Conservation (phyloP, 1,140 invertebrate genomes). For the Sarcophaga bullata region DNA sequence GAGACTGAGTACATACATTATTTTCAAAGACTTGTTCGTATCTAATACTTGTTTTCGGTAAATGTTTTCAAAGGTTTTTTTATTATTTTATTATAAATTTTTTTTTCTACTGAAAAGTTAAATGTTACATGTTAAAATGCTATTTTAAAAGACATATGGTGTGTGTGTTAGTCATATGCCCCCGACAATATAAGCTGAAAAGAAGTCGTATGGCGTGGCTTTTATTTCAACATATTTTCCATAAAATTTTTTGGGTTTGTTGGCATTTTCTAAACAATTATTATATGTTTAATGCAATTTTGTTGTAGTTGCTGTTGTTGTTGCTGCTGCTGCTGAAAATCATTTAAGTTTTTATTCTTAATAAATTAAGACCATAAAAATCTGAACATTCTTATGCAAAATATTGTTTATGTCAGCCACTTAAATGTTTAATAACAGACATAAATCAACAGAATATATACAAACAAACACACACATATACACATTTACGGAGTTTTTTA, state of each 20-base stretch:
- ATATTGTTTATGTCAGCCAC: neutral
- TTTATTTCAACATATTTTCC: neutral
- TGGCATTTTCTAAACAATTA: constrained; percentile 7
- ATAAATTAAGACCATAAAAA: constrained; percentile 25
- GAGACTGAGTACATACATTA: too few relatives aligned
- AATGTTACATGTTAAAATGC: constrained; percentile 19
- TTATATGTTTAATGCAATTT: constrained; percentile 3
- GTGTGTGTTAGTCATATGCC: neutral
- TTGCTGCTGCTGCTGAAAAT: too few relatives aligned
- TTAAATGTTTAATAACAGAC: constrained; percentile 7
- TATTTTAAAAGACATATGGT: neutral
- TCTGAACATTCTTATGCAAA: constrained; percentile 21
- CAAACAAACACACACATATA: too few relatives aligned
- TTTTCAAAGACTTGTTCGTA: too few relatives aligned
- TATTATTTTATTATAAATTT: too few relatives aligned
- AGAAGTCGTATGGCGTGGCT: neutral
- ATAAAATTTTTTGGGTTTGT: constrained; percentile 10
- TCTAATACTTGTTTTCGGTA: neutral
- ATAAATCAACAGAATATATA: constrained; percentile 8
- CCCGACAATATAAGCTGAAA: neutral
- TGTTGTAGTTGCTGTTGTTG: neutral
- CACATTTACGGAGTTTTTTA: neutral
- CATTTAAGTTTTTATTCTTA: neutral
- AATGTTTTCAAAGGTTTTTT: neutral
- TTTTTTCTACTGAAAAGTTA: neutral